Conservation (phyloP, 2,797 vertebrate genomes). For the Neosalanx taihuensis region DNA sequence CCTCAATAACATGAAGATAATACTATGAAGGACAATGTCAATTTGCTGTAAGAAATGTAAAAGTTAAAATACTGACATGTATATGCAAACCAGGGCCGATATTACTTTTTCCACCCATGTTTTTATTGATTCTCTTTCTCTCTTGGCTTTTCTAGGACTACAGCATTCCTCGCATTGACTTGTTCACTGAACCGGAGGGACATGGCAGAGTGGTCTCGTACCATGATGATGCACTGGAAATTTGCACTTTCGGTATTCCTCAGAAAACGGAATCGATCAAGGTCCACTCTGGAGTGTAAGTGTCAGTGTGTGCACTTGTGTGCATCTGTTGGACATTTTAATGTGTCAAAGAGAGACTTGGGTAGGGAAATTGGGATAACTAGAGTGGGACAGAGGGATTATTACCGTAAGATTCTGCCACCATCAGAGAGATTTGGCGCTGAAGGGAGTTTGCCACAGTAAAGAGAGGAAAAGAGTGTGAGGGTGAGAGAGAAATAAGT, state of each 20-base stretch:
- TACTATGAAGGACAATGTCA: too few species aligned
- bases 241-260: constrained; percentile 78
- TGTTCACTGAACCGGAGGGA: constrained; percentile 87
- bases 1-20: too few species aligned
- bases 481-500: constrained; percentile 10
- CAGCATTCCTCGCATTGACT: constrained; percentile 84
- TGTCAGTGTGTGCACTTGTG: constrained; percentile 34
- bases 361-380: too few species aligned
- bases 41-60: too few species aligned
- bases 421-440: background rate
- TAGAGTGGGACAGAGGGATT: background rate
- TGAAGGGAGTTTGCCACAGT: too few species aligned
- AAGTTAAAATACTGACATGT: too few species aligned
- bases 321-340: background rate
- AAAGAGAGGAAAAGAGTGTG: background rate
- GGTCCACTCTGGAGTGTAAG: constrained; percentile 92
- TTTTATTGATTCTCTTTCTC: too few species aligned
- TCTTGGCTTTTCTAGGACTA: constrained; percentile 78
- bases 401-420: background rate
- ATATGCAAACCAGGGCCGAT: too few species aligned
- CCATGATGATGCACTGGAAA: constrained; percentile 84
- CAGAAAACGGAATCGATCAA: constrained; percentile 87
- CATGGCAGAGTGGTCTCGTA: constrained; percentile 79
- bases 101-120: too few species aligned
- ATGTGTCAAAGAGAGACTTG: background rate